Evolutionary conservation across 2,888 invertebrate species (phyloP), one percentile per base, ranked within the genome.

Genomic region (Pammene fasciana): DNA sequence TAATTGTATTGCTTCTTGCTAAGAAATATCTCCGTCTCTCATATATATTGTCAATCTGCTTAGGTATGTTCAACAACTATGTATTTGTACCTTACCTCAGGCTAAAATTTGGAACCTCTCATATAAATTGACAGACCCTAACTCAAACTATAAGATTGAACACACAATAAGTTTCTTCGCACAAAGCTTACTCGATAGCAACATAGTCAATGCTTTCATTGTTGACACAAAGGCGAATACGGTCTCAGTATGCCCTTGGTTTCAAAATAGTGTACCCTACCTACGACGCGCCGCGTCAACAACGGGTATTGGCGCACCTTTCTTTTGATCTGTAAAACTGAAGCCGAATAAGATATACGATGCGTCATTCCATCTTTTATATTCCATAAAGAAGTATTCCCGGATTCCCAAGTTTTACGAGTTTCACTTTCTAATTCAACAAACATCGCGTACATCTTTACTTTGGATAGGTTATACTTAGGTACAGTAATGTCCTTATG

Each of bases 401-500:
- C 46, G 14, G 61, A 46, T 56, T 34, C 13, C 14, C 52, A 10
- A 16, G 36, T 50, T 64, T 64, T 56, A 62, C 41, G 62, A 41
- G 55, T 50, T 62, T 48, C 48, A 43, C 45, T 26, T 61, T 68
- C 46, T 50, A 43, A 65, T 65, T 68, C 64, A 41, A 52, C 36
- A 65, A 52, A 54, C 45, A 55, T 41, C 38, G 45, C 52, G 45
- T 55, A 34, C 46, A 55, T 34, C 54, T 65, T 54, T 54, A 55
- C 18, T 61, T 14, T 16, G 36, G 16, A 52, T 34, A 34, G 18
- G 56, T 65, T 59, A 46, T 59, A 64, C 48, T 68, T 64, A 67
- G 52, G n/a, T 61, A 65, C 59, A 77, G 77, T 78, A 79, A 76
- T 78, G 72, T 75, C 72, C 72, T 65, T 61, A 70, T 86, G 85